phyloP scores from a whole-genome alignment of 2,797 vertebrate species.

The Melanotaenia maccullochi region DNA sequence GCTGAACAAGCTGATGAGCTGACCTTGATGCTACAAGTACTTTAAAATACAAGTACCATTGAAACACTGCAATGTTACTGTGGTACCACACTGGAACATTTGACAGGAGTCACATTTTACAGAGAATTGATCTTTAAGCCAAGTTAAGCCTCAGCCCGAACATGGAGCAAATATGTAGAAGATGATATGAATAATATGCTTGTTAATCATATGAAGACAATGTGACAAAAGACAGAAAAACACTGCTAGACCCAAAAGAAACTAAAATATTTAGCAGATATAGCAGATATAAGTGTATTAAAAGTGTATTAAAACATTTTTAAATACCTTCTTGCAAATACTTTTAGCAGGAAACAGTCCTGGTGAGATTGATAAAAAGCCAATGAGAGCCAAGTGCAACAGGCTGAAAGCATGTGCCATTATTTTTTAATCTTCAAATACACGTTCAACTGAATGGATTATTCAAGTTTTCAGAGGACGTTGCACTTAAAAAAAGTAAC shows the following conservation, averaged over 20 bases:
- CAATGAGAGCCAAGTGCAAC: conserved; percentile 50
- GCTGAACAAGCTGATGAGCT: conserved; percentile 37
- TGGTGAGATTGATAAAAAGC: conserved; percentile 25
- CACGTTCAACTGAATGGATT: conserved; percentile 57
- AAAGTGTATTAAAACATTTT: conserved; percentile 42
- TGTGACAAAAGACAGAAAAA: conserved; percentile 24
- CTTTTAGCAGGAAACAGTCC: conserved; percentile 16
- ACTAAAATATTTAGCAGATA: conserved; percentile 15
- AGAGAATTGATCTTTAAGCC: conserved; percentile 44
- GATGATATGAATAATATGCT: conserved; percentile 40
- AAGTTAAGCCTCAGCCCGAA: conserved; percentile 30
- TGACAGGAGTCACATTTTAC: conserved; percentile 57
- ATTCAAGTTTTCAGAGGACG: conserved; percentile 80
- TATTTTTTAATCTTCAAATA: conserved; percentile 44
- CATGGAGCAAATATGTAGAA: conserved; percentile 13
- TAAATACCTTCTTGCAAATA: conserved; percentile 44
- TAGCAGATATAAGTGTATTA: too few species aligned
- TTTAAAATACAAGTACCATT: conserved; percentile 59
- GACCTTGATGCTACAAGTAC: conserved; percentile 42
- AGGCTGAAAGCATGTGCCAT: conserved; percentile 64
- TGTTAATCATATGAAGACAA: conserved; percentile 37
- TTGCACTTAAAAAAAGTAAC: conserved; percentile 40
- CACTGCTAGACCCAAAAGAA: conserved; percentile 35
- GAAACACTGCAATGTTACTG: conserved; percentile 32
- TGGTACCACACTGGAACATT: conserved; percentile 38